Percentiles rank a stretch among this genome's conserved stretches.
phyloP scores from a whole-genome alignment of 2,113 vertebrate species.

The Balaeniceps rex region DNA sequence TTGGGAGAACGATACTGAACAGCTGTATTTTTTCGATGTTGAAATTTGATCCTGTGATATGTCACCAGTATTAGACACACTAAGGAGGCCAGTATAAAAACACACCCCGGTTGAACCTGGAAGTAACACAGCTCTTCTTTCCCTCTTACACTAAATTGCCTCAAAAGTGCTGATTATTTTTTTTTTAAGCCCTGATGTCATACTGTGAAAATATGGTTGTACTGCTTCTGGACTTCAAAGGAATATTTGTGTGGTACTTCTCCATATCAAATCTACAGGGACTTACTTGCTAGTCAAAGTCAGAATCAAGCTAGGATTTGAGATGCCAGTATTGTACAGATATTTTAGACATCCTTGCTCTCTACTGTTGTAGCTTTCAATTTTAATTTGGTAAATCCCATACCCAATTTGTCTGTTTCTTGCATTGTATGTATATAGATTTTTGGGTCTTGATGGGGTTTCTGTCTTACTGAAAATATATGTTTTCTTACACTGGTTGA shows the following conservation, averaged over 20 bases:
- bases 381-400: background rate
- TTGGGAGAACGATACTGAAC: background rate
- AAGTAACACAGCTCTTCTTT: background rate
- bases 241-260: background rate
- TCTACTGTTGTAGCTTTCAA: background rate
- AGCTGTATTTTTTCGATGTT: background rate
- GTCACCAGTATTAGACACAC: background rate
- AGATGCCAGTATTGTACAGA: background rate
- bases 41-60: background rate
- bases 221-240: background rate
- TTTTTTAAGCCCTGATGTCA: background rate
- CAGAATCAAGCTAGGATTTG: background rate
- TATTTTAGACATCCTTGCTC: background rate
- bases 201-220: background rate
- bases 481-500: background rate
- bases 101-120: background rate
- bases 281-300: background rate
- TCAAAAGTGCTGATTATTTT: background rate
- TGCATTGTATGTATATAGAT: accelerated
- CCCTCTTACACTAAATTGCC: background rate
- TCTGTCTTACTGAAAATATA: background rate
- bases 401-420: background rate
- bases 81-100: background rate
- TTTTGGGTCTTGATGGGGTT: background rate
- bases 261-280: background rate